A percentile compares a stretch with the other conserved stretches of the same genome.
phyloP scores from a whole-genome alignment of 2,797 vertebrate species.

The Tenualosa thibaudeaui region DNA sequence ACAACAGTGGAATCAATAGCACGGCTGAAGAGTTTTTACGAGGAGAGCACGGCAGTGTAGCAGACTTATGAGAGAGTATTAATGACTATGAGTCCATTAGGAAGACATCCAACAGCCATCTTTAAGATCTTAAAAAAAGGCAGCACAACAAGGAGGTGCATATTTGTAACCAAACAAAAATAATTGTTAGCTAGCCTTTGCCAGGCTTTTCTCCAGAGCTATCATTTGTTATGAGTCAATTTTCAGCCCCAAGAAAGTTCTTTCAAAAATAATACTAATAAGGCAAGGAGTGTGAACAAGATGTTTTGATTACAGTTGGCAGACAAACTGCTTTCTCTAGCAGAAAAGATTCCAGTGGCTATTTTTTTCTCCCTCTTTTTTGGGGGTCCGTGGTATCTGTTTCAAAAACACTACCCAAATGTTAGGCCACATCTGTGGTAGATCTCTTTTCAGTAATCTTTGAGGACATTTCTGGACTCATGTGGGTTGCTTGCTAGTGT shows the following conservation, averaged over 20 bases:
- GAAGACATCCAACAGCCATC: background rate
- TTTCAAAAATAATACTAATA: background rate
- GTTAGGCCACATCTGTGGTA: background rate
- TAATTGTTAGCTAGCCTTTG: background rate
- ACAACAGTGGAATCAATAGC: background rate
- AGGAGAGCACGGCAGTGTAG: background rate
- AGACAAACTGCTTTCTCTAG: background rate
- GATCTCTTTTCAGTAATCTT: background rate
- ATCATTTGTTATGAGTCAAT: background rate
- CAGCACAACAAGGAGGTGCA: background rate
- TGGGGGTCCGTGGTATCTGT: background rate
- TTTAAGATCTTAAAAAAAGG: background rate
- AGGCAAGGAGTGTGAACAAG: background rate
- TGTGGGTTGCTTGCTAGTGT: background rate
- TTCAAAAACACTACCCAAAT: background rate
- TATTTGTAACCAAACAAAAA: slow-evolving; percentile 20
- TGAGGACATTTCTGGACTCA: background rate
- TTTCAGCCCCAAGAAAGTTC: slow-evolving; percentile 8
- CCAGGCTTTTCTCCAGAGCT: background rate
- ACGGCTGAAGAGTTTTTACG: background rate
- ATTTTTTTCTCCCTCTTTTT: background rate
- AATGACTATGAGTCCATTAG: background rate
- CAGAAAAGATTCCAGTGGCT: background rate
- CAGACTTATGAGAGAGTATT: background rate
- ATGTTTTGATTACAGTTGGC: slow-evolving; percentile 13